These are phyloP conservation scores for Eupithecia subfuscata DNA, from an alignment of 2,888 invertebrate species.

Conservation along the genomic window DNA sequence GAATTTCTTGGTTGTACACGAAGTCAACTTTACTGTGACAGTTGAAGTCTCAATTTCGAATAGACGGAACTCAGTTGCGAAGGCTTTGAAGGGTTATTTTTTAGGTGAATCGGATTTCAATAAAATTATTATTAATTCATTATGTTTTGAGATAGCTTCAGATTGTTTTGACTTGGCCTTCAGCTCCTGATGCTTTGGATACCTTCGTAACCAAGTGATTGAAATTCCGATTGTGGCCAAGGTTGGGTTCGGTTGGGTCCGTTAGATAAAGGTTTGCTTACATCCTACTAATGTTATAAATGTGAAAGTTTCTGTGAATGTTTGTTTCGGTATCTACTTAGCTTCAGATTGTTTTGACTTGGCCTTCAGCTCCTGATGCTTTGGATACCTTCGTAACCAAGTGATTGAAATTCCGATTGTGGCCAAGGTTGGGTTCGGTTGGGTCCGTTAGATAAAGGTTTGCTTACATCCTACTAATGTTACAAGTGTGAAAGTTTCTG, in stretches of 20 bases:
- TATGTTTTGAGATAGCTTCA: not conserved
- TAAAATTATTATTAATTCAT: not conserved
- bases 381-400: not conserved
- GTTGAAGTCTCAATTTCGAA: not conserved
- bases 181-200: not conserved
- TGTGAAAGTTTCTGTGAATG: too few relatives aligned
- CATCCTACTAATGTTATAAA: too few relatives aligned
- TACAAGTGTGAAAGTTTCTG: too few relatives aligned
- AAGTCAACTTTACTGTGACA: not conserved
- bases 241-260: not conserved
- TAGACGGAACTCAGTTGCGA: not conserved
- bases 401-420: not conserved
- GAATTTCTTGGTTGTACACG: not conserved
- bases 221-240: not conserved
- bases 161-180: not conserved
- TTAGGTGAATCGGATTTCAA: conserved; percentile 12
- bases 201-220: not conserved
- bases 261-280: not conserved
- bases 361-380: not conserved
- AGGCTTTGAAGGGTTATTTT: not conserved
- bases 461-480: too few relatives aligned
- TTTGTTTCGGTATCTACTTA: not conserved
- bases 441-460: not conserved
- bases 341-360: not conserved
- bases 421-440: not conserved